Evolutionary conservation across 2,888 invertebrate species (phyloP), one percentile per base, ranked within the genome.

Genomic region (Cephus nigrinus): DNA sequence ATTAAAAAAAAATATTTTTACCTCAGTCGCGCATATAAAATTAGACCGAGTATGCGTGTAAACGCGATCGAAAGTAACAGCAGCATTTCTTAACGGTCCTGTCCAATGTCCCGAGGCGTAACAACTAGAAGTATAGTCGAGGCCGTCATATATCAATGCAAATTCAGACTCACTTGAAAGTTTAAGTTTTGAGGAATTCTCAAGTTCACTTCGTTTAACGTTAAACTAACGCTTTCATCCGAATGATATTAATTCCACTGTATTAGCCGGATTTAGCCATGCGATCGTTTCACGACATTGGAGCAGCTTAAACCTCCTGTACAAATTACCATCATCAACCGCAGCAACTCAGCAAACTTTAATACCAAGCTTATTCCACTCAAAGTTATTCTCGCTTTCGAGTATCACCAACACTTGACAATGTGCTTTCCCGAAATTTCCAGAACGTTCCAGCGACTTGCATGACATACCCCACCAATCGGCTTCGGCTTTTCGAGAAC

Each of bases 1-100:
- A n/a, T n/a, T n/a, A n/a, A n/a, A n/a, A n/a, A n/a, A n/a, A n/a
- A n/a, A 55, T 0, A 5, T 5, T 15, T 55, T 23, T 23, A 9
- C 40, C 23, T 2, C 23, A 55, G 5, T 23, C 23, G 40, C 40
- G 5, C 40, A 2, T 55, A 55, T 55, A 55, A 55, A 55, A 23
- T 55, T 55, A 55, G 15, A 55, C 2, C 23, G 23, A 23, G 40
- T 9, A 55, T 23, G 9, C 23, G 1, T 23, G 40, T 15, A 55
- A 55, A 55, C 23, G 40, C 40, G 40, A 23, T 71, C 71, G 71
- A 71, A 71, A 71, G 71, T 71, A 33, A 71, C 30, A 31, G 71
- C 12, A 33, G 33, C 33, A 31, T 23, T 71, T 71, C 71, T 30
- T 71, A 30, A 31, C 71, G 30, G n/a, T 69, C 32, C 69, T 33